phyloP scores from a whole-genome alignment of 2,797 vertebrate genomes.

The Pachyuromys duprasi region DNA sequence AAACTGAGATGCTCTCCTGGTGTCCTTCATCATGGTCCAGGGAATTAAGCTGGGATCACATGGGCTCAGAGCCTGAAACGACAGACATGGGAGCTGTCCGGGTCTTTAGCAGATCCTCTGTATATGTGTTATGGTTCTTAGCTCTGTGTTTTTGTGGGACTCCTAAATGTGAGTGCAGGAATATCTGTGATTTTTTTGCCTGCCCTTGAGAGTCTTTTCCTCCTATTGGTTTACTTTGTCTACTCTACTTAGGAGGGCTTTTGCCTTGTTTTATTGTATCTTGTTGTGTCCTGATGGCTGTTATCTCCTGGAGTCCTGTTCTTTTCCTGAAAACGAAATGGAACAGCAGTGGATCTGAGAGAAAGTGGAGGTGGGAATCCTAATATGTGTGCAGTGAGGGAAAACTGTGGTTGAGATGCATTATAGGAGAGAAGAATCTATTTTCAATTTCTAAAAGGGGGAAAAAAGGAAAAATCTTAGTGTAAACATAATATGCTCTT shows the following conservation, averaged over 20 bases:
- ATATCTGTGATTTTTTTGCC: background rate
- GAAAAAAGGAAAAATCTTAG: background rate
- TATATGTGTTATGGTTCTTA: background rate
- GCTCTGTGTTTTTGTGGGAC: background rate
- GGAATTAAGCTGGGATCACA: background rate
- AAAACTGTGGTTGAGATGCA: background rate
- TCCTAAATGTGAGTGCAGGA: accelerated
- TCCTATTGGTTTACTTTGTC: background rate
- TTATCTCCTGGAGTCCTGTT: background rate
- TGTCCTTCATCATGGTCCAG: background rate
- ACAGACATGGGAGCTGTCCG: background rate
- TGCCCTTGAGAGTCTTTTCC: background rate
- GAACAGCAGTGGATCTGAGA: background rate
- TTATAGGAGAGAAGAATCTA: background rate
- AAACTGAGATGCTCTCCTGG: background rate
- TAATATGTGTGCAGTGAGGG: background rate
- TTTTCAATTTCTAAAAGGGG: background rate
- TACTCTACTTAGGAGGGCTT: background rate
- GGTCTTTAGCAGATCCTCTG: background rate
- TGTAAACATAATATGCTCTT: background rate
- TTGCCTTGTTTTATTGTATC: background rate
- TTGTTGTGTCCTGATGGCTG: background rate
- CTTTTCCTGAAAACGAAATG: background rate
- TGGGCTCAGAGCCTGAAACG: background rate
- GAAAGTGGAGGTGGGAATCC: background rate